Evolutionary conservation across 2,888 invertebrate species (phyloP), one percentile per base, ranked within the genome.

Genomic region (Julus scanicus): DNA sequence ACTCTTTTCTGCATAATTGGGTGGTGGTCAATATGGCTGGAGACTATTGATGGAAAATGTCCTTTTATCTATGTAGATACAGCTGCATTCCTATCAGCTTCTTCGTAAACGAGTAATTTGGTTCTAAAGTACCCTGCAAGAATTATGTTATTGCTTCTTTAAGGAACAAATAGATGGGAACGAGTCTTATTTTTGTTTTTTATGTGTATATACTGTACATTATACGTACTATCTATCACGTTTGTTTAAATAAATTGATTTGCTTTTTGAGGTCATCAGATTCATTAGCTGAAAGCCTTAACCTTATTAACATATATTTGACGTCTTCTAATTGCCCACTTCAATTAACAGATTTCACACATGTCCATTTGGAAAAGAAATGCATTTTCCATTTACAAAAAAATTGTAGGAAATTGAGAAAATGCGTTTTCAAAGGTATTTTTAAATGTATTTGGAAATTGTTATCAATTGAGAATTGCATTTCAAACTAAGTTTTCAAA

Each of bases 1-100:
- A 63, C 57, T 63, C 57, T 63, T 63, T 63, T 63, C 57, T 63
- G 57, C 57, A 63, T 63, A 63, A 63, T 63, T 63, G 57, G 57
- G 57, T 63, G 57, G n/a, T 63, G 57, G 57, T 63, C 57, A 63
- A 63, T 63, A 63, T 63, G 57, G 57, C 57, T 17, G n/a, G 17
- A 6, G n/a, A n/a, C 57, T n/a, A 63, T 63, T 63, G 57, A 63
- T 63, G 53, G 53, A 15, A 53, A 17, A 53, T 53, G 17, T 17
- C 53, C 3, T 53, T 15, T 53, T 53, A 53, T 53, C 53, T 53
- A 53, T 53, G 53, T 53, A 53, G 53, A 53, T 53, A 53, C 53
- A 53, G 53, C 53, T 53, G 53, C 53, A 53, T 53, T 53, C 53
- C 53, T 53, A 53, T 53, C 11, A 53, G 53, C 11, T n/a, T 5